phyloP scores from a whole-genome alignment of 1,140 invertebrate species.

The Drosophila guanche region DNA sequence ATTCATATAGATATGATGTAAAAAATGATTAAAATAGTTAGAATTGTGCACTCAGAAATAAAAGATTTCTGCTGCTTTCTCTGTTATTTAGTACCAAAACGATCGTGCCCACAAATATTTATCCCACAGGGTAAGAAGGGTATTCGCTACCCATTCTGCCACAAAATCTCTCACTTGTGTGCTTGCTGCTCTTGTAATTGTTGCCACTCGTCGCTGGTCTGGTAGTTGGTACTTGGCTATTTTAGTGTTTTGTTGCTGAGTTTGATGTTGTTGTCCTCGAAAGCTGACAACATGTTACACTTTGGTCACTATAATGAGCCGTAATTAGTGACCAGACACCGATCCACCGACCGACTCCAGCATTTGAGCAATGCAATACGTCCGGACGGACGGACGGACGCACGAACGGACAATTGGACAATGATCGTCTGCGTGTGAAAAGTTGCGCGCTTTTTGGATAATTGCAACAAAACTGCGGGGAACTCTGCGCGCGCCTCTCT shows the following conservation, averaged over 20 bases:
- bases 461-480: slow-evolving; percentile 54
- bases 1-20: too few relatives aligned
- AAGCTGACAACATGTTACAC: slow-evolving; percentile 79
- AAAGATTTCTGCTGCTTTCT: too few relatives aligned
- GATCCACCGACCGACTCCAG: slow-evolving; percentile 39
- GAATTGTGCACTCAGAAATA: too few relatives aligned
- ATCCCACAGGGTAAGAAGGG: too few relatives aligned
- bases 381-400: not conserved
- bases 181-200: slow-evolving; percentile 59
- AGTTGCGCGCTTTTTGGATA: slow-evolving; percentile 79
- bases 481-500: slow-evolving; percentile 5
- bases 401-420: not conserved
- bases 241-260: slow-evolving; percentile 1
- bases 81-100: too few relatives aligned
- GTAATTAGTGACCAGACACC: slow-evolving; percentile 71
- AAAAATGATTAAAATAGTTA: too few relatives aligned
- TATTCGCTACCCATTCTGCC: too few relatives aligned
- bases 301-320: slow-evolving; percentile 81
- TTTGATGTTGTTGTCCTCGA: slow-evolving; percentile 55
- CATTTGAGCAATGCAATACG: slow-evolving; percentile 27
- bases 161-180: too few relatives aligned
- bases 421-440: slow-evolving; percentile 67
- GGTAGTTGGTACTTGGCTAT: too few relatives aligned
- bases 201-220: slow-evolving; percentile 44
- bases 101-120: too few relatives aligned